Conservation (phyloP, 2,888 invertebrate species). For the Taphrorychus bicolor region DNA sequence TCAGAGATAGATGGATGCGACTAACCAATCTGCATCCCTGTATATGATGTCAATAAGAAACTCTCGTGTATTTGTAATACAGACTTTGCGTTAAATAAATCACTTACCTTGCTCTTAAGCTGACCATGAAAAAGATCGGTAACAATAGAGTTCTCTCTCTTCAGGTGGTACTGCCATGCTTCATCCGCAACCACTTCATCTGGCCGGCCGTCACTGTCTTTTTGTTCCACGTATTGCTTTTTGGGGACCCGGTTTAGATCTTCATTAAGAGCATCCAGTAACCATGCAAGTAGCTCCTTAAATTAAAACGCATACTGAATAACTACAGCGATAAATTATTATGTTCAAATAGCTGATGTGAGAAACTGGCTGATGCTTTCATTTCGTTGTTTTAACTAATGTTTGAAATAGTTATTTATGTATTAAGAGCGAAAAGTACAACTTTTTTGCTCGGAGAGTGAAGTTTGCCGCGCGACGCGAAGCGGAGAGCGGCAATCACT, state of each 20-base stretch:
- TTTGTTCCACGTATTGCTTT: slow-evolving; percentile 75
- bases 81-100: no score
- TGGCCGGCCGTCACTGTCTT: slow-evolving; percentile 78
- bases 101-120: slow-evolving; percentile 79
- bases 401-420: no score
- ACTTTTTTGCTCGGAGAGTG: no score
- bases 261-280: slow-evolving; percentile 91
- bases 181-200: slow-evolving; percentile 75
- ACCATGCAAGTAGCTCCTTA: slow-evolving; percentile 85
- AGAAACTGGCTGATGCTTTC: no score
- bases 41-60: background rate
- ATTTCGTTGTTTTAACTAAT: no score
- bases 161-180: slow-evolving; percentile 84
- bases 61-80: no score
- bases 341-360: no score
- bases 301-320: slow-evolving; percentile 7
- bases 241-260: slow-evolving; percentile 82
- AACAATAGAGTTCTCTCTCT: slow-evolving; percentile 85
- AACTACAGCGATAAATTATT: background rate
- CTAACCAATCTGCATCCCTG: no score
- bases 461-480: no score
- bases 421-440: no score
- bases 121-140: slow-evolving; percentile 93
- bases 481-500: no score
- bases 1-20: no score